Evolutionary conservation across 2,113 vertebrate genomes (phyloP).

Genomic region (Xiphophorus hellerii): DNA sequence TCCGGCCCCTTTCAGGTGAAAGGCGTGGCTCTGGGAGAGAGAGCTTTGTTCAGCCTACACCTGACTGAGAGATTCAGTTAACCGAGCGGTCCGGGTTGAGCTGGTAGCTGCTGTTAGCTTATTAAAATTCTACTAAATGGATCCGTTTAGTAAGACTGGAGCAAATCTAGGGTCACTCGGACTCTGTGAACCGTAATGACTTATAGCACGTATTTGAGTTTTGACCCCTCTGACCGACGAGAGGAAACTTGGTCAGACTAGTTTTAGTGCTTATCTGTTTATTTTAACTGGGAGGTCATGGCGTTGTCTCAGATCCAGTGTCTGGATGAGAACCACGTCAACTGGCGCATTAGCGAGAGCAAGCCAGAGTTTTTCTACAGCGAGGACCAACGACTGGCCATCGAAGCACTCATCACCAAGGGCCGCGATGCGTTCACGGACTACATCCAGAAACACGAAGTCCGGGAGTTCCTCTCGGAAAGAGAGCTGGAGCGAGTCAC

Average conservation of each 20-base stretch:
- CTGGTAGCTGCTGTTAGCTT: neutral
- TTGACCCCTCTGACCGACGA: slow-evolving; percentile 20
- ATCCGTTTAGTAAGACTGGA: neutral
- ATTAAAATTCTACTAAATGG: slow-evolving; percentile 1
- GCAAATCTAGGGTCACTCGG: slow-evolving; percentile 5
- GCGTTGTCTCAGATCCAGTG: slow-evolving; percentile 96
- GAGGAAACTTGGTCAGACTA: slow-evolving; percentile 33
- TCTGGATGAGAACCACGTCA: slow-evolving; percentile 93
- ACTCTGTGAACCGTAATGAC: slow-evolving; percentile 42
- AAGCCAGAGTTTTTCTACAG: slow-evolving; percentile 98
- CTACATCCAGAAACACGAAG: slow-evolving; percentile 78
- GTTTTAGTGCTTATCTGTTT: neutral
- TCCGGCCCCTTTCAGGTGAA: slow-evolving; percentile 54
- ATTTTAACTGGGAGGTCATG: slow-evolving; percentile 68
- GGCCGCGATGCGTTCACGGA: slow-evolving; percentile 86
- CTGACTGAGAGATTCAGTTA: slow-evolving; percentile 33
- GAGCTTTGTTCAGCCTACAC: slow-evolving; percentile 39
- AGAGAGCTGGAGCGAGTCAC: slow-evolving; percentile 84
- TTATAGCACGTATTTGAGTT: neutral
- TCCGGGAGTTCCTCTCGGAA: slow-evolving; percentile 92
- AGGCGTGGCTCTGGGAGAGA: slow-evolving; percentile 59
- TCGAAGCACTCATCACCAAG: slow-evolving; percentile 82
- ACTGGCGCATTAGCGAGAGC: slow-evolving; percentile 91
- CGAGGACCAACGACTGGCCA: slow-evolving; percentile 91
- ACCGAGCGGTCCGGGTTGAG: slow-evolving; percentile 11